These are phyloP conservation scores for Epinephelus cyanopodus DNA, from an alignment of 2,113 vertebrate species.

Conservation along the genomic window DNA sequence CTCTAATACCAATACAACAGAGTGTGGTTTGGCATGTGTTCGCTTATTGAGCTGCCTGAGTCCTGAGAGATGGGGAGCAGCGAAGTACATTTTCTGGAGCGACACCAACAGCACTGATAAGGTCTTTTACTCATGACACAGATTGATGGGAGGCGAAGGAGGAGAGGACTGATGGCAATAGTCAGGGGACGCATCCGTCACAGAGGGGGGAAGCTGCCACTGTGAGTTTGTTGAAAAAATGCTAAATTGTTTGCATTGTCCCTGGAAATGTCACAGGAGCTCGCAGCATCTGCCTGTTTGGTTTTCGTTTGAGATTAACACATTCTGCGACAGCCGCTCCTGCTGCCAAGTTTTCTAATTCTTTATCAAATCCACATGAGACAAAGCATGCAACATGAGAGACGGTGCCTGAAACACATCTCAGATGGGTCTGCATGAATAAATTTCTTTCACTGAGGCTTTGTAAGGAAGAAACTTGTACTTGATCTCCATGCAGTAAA, in stretches of 20 bases:
- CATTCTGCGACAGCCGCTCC: constrained; percentile 27
- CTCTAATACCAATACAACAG: neutral
- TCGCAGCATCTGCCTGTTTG: constrained; percentile 40
- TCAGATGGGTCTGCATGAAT: neutral
- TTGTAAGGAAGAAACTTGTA: neutral
- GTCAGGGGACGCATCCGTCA: constrained; percentile 56
- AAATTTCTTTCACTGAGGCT: constrained; percentile 7
- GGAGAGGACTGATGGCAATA: constrained; percentile 59
- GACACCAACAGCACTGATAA: constrained; percentile 72
- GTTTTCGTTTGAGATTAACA: constrained; percentile 56
- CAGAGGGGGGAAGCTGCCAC: constrained; percentile 46
- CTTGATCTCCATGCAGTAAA: neutral
- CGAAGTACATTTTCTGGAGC: constrained; percentile 66
- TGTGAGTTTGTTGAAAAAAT: constrained; percentile 70
- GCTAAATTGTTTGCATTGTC: constrained; percentile 72
- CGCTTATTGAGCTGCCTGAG: constrained; percentile 16
- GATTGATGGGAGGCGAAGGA: constrained; percentile 68
- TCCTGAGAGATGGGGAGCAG: constrained; percentile 47
- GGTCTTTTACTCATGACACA: constrained; percentile 70
- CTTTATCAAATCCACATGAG: constrained; percentile 42
- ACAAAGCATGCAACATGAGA: constrained; percentile 16
- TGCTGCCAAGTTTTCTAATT: constrained; percentile 34
- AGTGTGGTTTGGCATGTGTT: constrained; percentile 9
- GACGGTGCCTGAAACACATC: neutral
- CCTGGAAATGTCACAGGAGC: constrained; percentile 71